phyloP scores from a whole-genome alignment of 2,888 invertebrate genomes.

The Pherbina coryleti region DNA sequence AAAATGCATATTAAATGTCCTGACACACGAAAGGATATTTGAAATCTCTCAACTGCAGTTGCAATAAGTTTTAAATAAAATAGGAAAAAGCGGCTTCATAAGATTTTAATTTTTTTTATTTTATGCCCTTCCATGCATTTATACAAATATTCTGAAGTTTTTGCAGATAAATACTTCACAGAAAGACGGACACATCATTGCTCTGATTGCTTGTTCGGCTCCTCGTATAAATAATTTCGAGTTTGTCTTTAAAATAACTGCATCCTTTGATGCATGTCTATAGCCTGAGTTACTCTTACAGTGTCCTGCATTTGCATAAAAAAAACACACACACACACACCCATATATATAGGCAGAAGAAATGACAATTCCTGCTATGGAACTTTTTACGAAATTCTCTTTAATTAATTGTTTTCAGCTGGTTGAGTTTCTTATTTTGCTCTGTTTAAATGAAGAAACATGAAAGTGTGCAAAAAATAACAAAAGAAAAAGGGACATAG shows the following conservation, averaged over 20 bases:
- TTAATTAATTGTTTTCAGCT: conserved; percentile 35
- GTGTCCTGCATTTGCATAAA: no score
- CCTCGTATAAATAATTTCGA: no score
- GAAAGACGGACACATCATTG: no score
- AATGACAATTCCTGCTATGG: conserved; percentile 32
- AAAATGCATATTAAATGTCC: conserved; percentile 12
- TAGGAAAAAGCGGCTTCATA: background rate
- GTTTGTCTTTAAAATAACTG: no score
- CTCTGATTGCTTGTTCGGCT: no score
- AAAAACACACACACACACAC: background rate
- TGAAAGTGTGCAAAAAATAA: background rate
- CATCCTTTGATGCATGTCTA: background rate
- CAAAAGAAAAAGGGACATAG: background rate
- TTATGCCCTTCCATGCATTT: background rate
- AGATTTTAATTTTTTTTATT: background rate
- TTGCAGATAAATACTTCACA: no score
- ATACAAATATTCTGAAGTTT: no score
- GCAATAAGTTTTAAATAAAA: conserved; percentile 16
- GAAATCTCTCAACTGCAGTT: conserved; percentile 19
- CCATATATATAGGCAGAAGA: background rate
- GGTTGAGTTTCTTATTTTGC: background rate
- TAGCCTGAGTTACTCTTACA: background rate
- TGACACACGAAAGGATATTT: conserved; percentile 20
- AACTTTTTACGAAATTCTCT: conserved; percentile 32
- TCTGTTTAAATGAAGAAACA: no score